A percentile compares a stretch with the other conserved stretches of the same genome.
phyloP scores from a whole-genome alignment of 2,888 invertebrate genomes.

The Vannuccia rotundouncinata region DNA sequence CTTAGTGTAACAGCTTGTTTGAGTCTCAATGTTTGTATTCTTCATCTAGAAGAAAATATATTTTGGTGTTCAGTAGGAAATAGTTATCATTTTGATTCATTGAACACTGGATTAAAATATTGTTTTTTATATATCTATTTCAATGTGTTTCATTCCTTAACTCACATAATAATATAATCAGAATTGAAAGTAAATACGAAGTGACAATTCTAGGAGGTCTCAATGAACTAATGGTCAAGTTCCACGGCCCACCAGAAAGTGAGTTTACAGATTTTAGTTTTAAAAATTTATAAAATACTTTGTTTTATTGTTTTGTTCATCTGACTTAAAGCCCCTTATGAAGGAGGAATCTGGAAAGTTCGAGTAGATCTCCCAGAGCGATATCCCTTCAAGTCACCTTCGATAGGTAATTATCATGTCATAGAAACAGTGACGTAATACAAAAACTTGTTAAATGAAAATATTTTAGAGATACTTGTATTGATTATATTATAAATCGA shows the following conservation, averaged over 20 bases:
- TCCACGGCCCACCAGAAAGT: conserved; percentile 95
- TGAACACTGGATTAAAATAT: too few relatives aligned
- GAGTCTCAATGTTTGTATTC: too few relatives aligned
- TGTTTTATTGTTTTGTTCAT: too few relatives aligned
- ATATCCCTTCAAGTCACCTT: conserved; percentile 99
- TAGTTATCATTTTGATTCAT: too few relatives aligned
- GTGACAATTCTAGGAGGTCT: conserved; percentile 94
- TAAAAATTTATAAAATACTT: conserved; percentile 60
- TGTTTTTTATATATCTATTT: not conserved
- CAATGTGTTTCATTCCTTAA: not conserved
- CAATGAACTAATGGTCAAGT: conserved; percentile 99
- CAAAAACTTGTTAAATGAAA: too few relatives aligned
- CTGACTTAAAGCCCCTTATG: conserved; percentile 75
- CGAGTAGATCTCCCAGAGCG: conserved; percentile 97
- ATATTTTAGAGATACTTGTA: too few relatives aligned
- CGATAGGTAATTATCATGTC: conserved; percentile 77
- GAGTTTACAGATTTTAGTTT: too few relatives aligned
- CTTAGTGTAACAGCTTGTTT: too few relatives aligned
- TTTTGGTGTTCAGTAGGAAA: too few relatives aligned
- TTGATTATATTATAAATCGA: too few relatives aligned
- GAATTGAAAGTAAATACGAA: conserved; percentile 98
- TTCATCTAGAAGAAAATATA: too few relatives aligned
- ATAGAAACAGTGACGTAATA: too few relatives aligned
- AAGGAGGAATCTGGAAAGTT: conserved; percentile 98
- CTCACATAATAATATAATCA: conserved; percentile 53